Evolutionary conservation across 2,797 vertebrate genomes (phyloP).

Genomic region (Acomys russatus): DNA sequence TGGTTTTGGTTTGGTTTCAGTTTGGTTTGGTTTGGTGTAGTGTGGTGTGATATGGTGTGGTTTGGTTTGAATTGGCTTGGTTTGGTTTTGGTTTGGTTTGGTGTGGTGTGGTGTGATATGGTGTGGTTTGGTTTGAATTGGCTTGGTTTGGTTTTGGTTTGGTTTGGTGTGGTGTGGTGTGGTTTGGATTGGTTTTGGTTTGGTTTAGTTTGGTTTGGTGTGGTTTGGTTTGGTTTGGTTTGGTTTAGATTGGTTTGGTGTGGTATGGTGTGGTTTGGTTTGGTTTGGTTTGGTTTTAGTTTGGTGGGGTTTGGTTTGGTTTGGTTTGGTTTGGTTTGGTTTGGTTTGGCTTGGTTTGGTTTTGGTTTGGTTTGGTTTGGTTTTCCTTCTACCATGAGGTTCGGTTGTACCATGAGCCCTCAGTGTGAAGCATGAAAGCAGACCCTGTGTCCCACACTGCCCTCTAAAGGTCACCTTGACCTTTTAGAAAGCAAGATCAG

Average conservation of each 20-base stretch:
- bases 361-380: background rate
- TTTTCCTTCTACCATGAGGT: background rate
- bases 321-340: background rate
- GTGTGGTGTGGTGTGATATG: too few species aligned
- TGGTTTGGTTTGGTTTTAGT: too few species aligned
- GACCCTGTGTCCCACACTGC: background rate
- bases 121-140: too few species aligned
- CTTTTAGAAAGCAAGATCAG: slow-evolving; percentile 43
- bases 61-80: background rate
- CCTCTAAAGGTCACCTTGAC: background rate
- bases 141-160: too few species aligned
- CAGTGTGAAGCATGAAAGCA: background rate
- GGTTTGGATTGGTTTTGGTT: too few species aligned
- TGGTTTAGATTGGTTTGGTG: too few species aligned
- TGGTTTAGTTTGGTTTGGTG: too few species aligned
- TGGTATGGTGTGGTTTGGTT: background rate
- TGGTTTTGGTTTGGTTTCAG: background rate
- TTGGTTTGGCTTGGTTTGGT: too few species aligned
- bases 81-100: too few species aligned
- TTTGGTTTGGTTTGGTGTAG: background rate
- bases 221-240: too few species aligned
- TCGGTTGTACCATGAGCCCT: background rate
- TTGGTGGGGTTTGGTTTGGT: background rate
- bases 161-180: too few species aligned
- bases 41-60: background rate